Evolutionary conservation across 2,888 invertebrate species (phyloP), one percentile per base, ranked within the genome.

Genomic region (Eupithecia centaureata): DNA sequence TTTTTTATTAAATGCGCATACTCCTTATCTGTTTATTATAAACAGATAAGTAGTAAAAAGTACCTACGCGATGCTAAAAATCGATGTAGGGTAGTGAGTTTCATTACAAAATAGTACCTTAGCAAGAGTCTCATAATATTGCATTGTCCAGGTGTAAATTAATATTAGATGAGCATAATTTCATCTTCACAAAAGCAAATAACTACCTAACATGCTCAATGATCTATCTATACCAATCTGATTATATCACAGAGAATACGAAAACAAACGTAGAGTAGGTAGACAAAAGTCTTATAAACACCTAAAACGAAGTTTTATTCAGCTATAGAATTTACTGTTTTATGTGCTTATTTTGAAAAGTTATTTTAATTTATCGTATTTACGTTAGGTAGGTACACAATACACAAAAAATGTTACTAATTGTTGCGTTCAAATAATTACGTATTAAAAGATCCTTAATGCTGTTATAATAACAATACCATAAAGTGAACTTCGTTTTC

Each of bases 201-300:
- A 51, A 18, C n/a, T n/a, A n/a, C n/a, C n/a, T 13, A 51, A 13
- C 12, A 59, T n/a, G 27, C 27, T 15, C 27, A 42, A 15, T n/a
- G 25, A 25, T n/a, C n/a, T 5, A 22, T 57, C 32, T 38, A 30
- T 52, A 5, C 68, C 68, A 63, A 65, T 62, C 61, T 12, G 64
- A 76, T 71, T 74, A 77, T 85, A 86, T 85, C 86, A 86, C 86
- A 86, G 85, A 83, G 84, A 73, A 79, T 77, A 82, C 72, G 78
- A 77, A 70, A 71, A 80, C n/a, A 79, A 68, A 56, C 68, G 65
- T 65, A 69, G 64, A 70, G 71, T 62, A n/a, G 38, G 18, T 42
- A 18, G 68, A 68, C 68, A 68, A 71, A 70, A 75, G 73, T 75
- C 75, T 75, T 75, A 61, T 69, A 66, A 68, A 72, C 51, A 61